phyloP scores from a whole-genome alignment of 1,140 invertebrate species.

The Mactra quadrangularis region DNA sequence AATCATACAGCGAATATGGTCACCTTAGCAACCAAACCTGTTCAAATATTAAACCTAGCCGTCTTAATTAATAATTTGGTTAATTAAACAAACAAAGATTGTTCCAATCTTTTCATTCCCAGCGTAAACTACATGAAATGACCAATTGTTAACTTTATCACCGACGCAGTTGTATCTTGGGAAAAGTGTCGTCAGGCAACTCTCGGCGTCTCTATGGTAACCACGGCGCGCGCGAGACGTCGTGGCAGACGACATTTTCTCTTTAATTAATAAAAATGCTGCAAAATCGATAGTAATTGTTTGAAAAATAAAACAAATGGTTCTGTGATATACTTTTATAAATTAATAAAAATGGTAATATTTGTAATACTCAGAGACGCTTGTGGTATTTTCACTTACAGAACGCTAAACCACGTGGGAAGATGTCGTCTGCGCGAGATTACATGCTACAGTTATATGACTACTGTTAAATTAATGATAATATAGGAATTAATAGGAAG shows the following conservation, averaged over 20 bases:
- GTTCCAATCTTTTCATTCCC: too few species aligned
- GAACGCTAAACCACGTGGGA: slow-evolving; percentile 15
- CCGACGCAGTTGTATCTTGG: too few species aligned
- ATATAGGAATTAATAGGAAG: neutral
- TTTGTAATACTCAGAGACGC: neutral
- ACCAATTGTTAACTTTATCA: too few species aligned
- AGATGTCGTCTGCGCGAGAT: slow-evolving; percentile 8
- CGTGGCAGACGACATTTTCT: too few species aligned
- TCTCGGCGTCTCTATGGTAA: slow-evolving; percentile 6
- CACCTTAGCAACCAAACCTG: too few species aligned
- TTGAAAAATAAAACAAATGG: slow-evolving; percentile 33
- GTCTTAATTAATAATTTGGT: too few species aligned
- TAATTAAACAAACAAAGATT: too few species aligned
- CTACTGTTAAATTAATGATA: slow-evolving; percentile 11
- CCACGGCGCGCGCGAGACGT: slow-evolving; percentile 3
- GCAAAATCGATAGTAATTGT: too few species aligned
- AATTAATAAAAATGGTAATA: slow-evolving; percentile 24
- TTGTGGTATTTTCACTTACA: slow-evolving; percentile 14
- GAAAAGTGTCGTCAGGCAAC: neutral
- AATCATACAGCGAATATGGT: too few species aligned
- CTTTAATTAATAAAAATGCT: too few species aligned
- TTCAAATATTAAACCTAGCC: too few species aligned
- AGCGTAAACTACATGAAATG: too few species aligned
- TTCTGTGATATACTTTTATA: neutral
- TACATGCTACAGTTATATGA: neutral